phyloP scores from a whole-genome alignment of 2,797 vertebrate genomes.

The Borostomias antarcticus region DNA sequence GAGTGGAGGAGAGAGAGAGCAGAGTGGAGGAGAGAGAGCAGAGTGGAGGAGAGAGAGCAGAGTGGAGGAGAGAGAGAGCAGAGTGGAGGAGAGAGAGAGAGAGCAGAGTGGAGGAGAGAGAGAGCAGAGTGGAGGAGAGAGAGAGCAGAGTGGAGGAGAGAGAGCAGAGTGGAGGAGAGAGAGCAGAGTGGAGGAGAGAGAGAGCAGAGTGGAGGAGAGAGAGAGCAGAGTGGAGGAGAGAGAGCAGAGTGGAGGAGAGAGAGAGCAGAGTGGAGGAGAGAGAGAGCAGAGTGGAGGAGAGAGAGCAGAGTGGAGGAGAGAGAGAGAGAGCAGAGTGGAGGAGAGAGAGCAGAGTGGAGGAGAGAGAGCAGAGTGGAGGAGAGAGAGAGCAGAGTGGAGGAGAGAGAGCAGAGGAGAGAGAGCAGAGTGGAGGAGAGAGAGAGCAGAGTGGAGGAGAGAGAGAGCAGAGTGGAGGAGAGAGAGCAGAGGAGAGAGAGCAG shows the following conservation, averaged over 20 bases:
- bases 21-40: no score
- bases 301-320: conserved; percentile 26
- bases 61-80: no score
- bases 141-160: neutral
- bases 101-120: neutral
- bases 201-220: conserved; percentile 6
- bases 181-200: conserved; percentile 30
- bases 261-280: neutral
- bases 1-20: neutral
- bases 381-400: neutral
- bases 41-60: neutral
- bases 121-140: neutral
- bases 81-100: conserved; percentile 8
- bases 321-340: conserved; percentile 16
- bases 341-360: no score
- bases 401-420: conserved; percentile 3
- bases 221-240: no score
- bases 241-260: neutral
- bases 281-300: neutral
- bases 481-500: neutral
- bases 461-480: conserved; percentile 5
- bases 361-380: neutral
- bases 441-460: conserved; percentile 30
- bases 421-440: neutral
- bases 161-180: neutral